Evolutionary conservation across 2,113 vertebrate species (phyloP).

Genomic region (Gymnogyps californianus): DNA sequence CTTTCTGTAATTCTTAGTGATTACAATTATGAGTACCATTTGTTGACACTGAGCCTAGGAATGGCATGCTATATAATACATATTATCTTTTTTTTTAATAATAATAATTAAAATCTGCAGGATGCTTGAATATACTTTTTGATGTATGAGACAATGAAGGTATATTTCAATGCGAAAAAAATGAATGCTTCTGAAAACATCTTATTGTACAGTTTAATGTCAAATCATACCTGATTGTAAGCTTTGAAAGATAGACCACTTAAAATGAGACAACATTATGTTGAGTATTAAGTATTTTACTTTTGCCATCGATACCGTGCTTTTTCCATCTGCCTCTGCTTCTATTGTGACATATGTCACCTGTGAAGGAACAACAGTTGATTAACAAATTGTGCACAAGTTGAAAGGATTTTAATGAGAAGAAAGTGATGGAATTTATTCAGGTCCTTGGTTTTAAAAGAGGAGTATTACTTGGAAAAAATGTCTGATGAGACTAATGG

Average conservation of each 20-base stretch:
- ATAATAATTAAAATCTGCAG: not conserved
- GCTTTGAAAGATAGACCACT: not conserved
- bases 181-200: not conserved
- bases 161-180: not conserved
- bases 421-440: not conserved
- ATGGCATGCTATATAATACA: not conserved
- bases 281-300: not conserved
- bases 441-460: not conserved
- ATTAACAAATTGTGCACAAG: not conserved
- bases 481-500: not conserved
- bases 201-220: not conserved
- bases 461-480: not conserved
- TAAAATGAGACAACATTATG: not conserved
- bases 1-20: not conserved
- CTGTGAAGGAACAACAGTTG: not conserved
- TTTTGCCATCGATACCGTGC: not conserved
- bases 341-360: not conserved
- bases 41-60: not conserved
- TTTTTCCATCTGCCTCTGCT: not conserved
- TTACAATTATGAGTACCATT: not conserved
- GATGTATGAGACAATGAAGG: not conserved
- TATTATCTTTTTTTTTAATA: not conserved
- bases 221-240: not conserved
- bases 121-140: not conserved
- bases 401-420: not conserved